Conservation (phyloP, 2,797 vertebrate species). For the Euphonia xanthogaster region DNA sequence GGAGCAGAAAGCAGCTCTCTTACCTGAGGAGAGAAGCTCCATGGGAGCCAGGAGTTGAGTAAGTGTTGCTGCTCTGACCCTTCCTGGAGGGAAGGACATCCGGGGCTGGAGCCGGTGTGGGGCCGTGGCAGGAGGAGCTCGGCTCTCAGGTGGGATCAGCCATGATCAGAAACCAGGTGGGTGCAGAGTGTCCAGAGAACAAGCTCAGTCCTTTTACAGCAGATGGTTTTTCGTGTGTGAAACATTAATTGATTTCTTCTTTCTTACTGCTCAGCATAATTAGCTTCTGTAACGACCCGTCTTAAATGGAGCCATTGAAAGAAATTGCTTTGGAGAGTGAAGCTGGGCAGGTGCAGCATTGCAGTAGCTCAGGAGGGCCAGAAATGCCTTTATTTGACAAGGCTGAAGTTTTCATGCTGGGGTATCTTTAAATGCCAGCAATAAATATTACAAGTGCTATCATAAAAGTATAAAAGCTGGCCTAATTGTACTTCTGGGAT, state of each 20-base stretch:
- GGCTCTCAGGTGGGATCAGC: background rate
- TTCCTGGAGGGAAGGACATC: background rate
- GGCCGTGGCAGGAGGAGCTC: background rate
- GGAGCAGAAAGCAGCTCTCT: background rate
- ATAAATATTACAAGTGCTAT: background rate
- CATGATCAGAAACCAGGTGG: background rate
- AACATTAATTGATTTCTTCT: background rate
- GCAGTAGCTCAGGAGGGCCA: background rate
- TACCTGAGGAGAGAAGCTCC: background rate
- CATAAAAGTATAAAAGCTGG: background rate
- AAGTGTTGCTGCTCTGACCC: background rate
- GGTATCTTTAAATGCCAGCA: background rate
- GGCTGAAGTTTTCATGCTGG: background rate
- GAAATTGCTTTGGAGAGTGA: background rate
- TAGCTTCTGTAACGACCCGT: background rate
- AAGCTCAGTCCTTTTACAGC: background rate
- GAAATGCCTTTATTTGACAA: background rate
- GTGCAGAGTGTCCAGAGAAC: background rate
- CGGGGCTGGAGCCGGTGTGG: accelerated
- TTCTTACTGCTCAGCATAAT: background rate
- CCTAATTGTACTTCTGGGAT: background rate
- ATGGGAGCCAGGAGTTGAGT: background rate
- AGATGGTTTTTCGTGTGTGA: background rate
- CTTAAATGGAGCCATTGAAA: background rate
- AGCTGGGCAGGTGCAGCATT: background rate